Conservation (phyloP, 2,797 vertebrate species). For the Dermochelys coriacea region DNA sequence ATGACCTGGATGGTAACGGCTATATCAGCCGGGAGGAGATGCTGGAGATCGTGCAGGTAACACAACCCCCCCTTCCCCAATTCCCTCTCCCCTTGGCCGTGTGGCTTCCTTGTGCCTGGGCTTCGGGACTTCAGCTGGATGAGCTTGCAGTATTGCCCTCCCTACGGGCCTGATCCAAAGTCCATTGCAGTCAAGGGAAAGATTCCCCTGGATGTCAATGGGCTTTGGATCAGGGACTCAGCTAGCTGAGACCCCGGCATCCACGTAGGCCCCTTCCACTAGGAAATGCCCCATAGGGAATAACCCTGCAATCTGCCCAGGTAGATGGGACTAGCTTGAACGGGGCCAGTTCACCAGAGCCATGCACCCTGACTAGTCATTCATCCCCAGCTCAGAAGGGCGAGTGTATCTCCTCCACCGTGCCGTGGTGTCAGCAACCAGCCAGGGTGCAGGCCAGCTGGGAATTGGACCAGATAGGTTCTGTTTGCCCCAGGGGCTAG, state of each 20-base stretch:
- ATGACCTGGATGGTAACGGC: slow-evolving; percentile 86
- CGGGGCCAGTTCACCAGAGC: background rate
- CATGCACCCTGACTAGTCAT: too few species aligned
- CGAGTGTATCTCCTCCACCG: background rate
- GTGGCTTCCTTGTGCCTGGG: slow-evolving; percentile 8
- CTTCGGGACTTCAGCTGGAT: background rate
- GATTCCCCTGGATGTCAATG: background rate
- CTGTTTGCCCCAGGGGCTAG: too few species aligned
- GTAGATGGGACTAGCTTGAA: background rate
- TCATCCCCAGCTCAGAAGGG: background rate
- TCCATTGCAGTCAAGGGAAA: background rate
- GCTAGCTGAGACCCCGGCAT: background rate
- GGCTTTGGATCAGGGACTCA: background rate
- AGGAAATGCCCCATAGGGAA: background rate
- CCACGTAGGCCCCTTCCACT: background rate
- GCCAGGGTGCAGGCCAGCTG: background rate
- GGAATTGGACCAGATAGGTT: background rate
- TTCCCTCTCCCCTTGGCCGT: background rate
- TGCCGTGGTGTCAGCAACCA: background rate
- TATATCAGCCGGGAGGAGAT: slow-evolving; percentile 89
- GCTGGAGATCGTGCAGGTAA: slow-evolving; percentile 88
- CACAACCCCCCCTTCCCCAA: background rate
- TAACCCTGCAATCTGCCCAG: background rate
- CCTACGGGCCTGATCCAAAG: background rate
- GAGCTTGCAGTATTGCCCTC: background rate